A percentile compares a stretch with the other conserved stretches of the same genome.
Conservation (phyloP, 2,888 invertebrate genomes). For the Enchytraeus crypticus region DNA sequence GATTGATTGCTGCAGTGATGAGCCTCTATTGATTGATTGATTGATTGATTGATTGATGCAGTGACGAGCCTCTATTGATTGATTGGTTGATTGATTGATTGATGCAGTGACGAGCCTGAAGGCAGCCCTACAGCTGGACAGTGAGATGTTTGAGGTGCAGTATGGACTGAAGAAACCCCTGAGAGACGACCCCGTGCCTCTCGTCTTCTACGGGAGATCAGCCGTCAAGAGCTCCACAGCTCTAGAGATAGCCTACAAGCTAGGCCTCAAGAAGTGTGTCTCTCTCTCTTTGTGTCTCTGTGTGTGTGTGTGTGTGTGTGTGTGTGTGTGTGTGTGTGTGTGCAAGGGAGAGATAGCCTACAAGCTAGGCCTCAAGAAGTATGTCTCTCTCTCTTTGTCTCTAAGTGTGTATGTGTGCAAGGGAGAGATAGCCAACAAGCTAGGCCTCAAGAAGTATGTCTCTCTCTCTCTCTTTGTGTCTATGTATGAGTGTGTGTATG, state of each 20-base stretch:
- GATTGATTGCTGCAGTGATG: too few relatives aligned
- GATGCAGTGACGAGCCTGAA: slow-evolving; percentile 36
- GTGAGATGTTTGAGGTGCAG: slow-evolving; percentile 22
- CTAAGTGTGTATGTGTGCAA: too few relatives aligned
- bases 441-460: slow-evolving; percentile 35
- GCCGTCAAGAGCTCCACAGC: slow-evolving; percentile 33
- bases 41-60: slow-evolving; percentile 22
- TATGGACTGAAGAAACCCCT: slow-evolving; percentile 23
- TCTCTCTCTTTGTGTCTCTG: neutral
- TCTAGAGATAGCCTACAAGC: slow-evolving; percentile 34
- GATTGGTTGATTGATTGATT: slow-evolving; percentile 1
- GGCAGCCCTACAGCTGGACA: slow-evolving; percentile 27
- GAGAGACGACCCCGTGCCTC: slow-evolving; percentile 19
- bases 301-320: too few relatives aligned
- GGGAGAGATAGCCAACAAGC: slow-evolving; percentile 35
- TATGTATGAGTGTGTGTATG: too few relatives aligned
- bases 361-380: slow-evolving; percentile 35
- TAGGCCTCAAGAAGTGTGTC: slow-evolving; percentile 35
- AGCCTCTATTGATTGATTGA: neutral
- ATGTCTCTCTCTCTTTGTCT: slow-evolving; percentile 21
- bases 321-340: too few relatives aligned
- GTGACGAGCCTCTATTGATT: slow-evolving; percentile 29
- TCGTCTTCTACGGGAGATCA: slow-evolving; percentile 34
- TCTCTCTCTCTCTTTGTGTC: too few relatives aligned
- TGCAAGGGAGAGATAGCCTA: slow-evolving; percentile 36